phyloP scores from a whole-genome alignment of 2,888 invertebrate species.

The Brenthis hecate region DNA sequence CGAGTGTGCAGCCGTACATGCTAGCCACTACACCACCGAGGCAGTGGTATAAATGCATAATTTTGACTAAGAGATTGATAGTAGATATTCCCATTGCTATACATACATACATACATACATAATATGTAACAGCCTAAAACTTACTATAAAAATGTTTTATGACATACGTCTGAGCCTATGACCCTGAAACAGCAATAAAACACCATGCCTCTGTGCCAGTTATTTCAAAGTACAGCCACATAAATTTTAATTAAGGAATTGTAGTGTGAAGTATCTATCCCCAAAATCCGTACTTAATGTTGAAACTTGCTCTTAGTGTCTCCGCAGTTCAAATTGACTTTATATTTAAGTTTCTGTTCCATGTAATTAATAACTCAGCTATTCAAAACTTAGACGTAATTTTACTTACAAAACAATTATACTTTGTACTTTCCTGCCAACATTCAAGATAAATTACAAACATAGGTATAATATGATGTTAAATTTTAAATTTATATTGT shows the following conservation, averaged over 20 bases:
- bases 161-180: too few relatives aligned
- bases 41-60: too few relatives aligned
- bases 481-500: neutral
- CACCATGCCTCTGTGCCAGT: too few relatives aligned
- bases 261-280: neutral
- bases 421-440: neutral
- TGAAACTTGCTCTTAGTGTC: conserved; percentile 1
- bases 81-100: too few relatives aligned
- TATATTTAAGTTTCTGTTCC: conserved; percentile 51
- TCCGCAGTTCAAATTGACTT: conserved; percentile 48
- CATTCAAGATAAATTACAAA: neutral
- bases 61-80: too few relatives aligned
- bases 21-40: too few relatives aligned
- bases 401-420: conserved; percentile 18
- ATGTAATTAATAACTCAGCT: conserved; percentile 52
- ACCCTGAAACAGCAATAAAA: too few relatives aligned
- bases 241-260: conserved; percentile 6
- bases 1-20: too few relatives aligned
- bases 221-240: neutral
- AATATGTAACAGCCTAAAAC: too few relatives aligned
- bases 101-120: too few relatives aligned
- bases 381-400: conserved; percentile 6
- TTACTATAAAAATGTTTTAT: too few relatives aligned
- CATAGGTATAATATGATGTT: neutral
- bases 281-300: conserved; percentile 1